phyloP scores from a whole-genome alignment of 1,140 invertebrate species.

The Muscidifurax raptorellus region DNA sequence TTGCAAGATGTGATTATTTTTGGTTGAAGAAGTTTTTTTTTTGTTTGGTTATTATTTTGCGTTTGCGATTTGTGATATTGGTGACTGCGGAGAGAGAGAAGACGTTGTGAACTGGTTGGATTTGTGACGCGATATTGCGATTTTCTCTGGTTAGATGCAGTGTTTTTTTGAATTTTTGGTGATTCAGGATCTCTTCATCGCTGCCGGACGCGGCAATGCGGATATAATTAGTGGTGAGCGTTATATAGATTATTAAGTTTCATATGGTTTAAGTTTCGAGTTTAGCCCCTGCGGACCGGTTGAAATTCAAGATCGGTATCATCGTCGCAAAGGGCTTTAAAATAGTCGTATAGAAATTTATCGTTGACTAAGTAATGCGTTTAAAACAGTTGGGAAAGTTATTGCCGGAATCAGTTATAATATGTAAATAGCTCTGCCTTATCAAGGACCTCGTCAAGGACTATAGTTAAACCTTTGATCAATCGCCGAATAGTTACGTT shows the following conservation, averaged over 20 bases:
- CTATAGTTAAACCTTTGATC: too few species aligned
- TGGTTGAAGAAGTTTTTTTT: not conserved
- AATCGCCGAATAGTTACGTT: too few species aligned
- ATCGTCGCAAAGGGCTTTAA: too few species aligned
- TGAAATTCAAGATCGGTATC: not conserved
- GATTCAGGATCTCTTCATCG: not conserved
- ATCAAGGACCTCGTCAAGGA: too few species aligned
- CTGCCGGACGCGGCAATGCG: constrained; percentile 18
- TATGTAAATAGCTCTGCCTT: too few species aligned
- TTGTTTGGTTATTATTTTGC: not conserved
- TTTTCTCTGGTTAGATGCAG: not conserved
- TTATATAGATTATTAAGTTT: not conserved
- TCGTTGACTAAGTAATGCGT: too few species aligned
- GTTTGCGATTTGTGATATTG: not conserved
- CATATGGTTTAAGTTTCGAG: too few species aligned
- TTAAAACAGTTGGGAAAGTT: too few species aligned
- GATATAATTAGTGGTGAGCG: constrained; percentile 47
- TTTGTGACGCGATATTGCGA: not conserved
- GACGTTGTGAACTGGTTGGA: constrained; percentile 6
- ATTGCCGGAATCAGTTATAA: too few species aligned
- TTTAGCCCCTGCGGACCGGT: too few species aligned
- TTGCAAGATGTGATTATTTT: constrained; percentile 22
- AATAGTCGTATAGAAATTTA: too few species aligned
- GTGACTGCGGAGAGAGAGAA: not conserved
- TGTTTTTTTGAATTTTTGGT: constrained; percentile 1